Conservation (phyloP, 2,888 invertebrate species). For the Drosophila cognata region DNA sequence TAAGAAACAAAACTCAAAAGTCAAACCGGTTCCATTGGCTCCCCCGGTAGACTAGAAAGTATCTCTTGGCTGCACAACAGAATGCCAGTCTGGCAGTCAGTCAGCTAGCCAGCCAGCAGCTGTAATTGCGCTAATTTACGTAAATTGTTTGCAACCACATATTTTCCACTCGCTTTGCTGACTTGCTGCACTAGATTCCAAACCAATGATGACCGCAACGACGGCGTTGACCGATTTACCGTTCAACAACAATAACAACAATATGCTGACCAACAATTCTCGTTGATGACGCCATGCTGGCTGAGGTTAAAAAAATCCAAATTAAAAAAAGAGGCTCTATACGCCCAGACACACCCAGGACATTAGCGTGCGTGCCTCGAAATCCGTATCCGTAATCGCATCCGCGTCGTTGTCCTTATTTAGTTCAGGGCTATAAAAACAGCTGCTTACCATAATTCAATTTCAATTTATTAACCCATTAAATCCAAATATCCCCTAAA, state of each 20-base stretch:
- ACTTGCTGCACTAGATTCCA: slow-evolving; percentile 64
- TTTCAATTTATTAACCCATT: neutral
- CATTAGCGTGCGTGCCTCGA: slow-evolving; percentile 18
- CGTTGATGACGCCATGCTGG: slow-evolving; percentile 46
- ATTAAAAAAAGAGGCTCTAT: neutral
- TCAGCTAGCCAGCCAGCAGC: slow-evolving; percentile 25
- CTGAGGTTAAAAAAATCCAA: neutral
- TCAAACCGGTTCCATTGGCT: slow-evolving; percentile 57
- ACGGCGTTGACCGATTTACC: slow-evolving; percentile 56
- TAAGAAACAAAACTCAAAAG: slow-evolving; percentile 29
- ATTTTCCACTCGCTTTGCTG: slow-evolving; percentile 43
- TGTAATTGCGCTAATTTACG: slow-evolving; percentile 71
- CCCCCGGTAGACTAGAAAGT: slow-evolving; percentile 60
- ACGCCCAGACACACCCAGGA: slow-evolving; percentile 44
- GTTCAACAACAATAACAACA: slow-evolving; percentile 18
- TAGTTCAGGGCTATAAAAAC: neutral
- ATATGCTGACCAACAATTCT: slow-evolving; percentile 20
- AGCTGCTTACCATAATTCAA: neutral
- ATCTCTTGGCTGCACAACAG: slow-evolving; percentile 49
- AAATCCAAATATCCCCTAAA: neutral
- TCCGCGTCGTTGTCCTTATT: slow-evolving; percentile 11
- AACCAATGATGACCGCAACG: slow-evolving; percentile 50
- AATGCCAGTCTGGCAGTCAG: slow-evolving; percentile 28
- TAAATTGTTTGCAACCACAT: slow-evolving; percentile 66
- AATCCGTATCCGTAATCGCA: slow-evolving; percentile 1